Base-by-base conservation (phyloP, 1,140 invertebrate species). In the Physella acuta region DNA sequence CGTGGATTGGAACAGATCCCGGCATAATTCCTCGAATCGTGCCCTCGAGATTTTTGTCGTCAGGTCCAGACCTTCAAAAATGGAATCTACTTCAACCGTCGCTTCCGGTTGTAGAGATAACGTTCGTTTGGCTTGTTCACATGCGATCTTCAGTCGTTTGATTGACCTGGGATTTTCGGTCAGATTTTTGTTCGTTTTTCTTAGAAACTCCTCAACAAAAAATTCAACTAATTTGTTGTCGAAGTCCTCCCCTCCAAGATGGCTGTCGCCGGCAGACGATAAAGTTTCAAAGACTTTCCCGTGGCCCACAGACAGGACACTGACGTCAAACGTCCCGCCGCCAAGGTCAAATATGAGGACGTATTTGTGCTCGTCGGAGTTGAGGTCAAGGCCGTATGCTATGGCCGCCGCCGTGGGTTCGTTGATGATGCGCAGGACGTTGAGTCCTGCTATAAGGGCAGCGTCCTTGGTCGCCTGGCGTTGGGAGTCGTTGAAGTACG, bases 191-290 rank as follows among this genome's bases (percentile, higher is more conserved):
- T 95, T 95, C 88, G 95, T 92, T 82, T 98, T 98, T 67, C 94
- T 11, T 87, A 97, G 95, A 88, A 98, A 97, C 84, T 97, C 94
- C 83, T 94, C 90, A 0, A 94, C 91, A 78, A 98, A 97, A 85
- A 97, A 93, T 77, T 93, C 93, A 26, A 98, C 94, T 89, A 98
- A 91, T 44, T 94, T 88, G 82, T 94, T 97, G 84, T 99, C 97
- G 94, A 98, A 98, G 86, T 98, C 96, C 87, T 98, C 95, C 73
- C 52, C 52, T 11, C 52, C 52, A 5, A 55, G 52, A 55, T 55
- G 52, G 52, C 11, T 55, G 52, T 55, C 96, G 8, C 80, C 81
- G 0, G 92, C 90, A 17, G 95, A 97, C 17, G 95, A 93, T 82
- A 94, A 94, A 14, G 97, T 94, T 86, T 97, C 94, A 70, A 91